A percentile compares a stretch with the other conserved stretches of the same genome.
These are phyloP conservation scores for Lepidurus packardi DNA, from an alignment of 1,140 invertebrate species.

Conservation along the genomic window DNA sequence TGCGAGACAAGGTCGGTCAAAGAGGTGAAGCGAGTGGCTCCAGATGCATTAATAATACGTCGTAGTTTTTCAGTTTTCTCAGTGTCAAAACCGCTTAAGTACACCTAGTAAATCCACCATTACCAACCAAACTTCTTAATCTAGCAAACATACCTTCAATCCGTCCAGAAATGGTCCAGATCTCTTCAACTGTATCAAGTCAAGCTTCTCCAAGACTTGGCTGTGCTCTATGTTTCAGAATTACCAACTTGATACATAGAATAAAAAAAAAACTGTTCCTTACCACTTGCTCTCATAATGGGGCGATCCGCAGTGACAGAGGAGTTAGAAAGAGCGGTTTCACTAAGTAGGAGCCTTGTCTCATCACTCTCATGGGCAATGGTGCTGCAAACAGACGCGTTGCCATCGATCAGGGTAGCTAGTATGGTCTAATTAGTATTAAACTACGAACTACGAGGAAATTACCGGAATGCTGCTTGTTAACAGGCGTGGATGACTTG, in stretches of 20 bases:
- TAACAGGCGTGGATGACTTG: slow-evolving; percentile 39
- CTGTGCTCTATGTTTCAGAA: background rate
- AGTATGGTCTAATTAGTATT: background rate
- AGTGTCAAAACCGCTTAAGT: slow-evolving; percentile 56
- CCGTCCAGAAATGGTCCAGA: slow-evolving; percentile 75
- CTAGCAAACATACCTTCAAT: slow-evolving; percentile 61
- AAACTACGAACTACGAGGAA: slow-evolving; percentile 33
- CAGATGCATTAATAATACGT: slow-evolving; percentile 68
- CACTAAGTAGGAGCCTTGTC: slow-evolving; percentile 35
- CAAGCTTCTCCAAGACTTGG: slow-evolving; percentile 50
- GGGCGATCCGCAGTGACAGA: background rate
- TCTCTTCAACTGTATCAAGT: slow-evolving; percentile 59
- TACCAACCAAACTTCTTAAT: slow-evolving; percentile 39
- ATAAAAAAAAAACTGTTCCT: background rate
- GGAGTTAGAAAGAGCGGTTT: slow-evolving; percentile 33
- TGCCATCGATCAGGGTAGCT: background rate
- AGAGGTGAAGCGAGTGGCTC: slow-evolving; percentile 70
- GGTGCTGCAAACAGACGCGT: slow-evolving; percentile 39
- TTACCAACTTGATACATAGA: background rate
- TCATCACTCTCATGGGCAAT: slow-evolving; percentile 32
- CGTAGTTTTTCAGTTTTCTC: slow-evolving; percentile 65
- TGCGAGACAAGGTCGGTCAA: slow-evolving; percentile 72
- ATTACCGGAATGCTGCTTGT: slow-evolving; percentile 33
- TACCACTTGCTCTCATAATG: background rate
- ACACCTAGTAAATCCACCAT: slow-evolving; percentile 47